phyloP scores from a whole-genome alignment of 35 echinoderm and acorn worm genomes.

The Ophiothrix spiculata region DNA sequence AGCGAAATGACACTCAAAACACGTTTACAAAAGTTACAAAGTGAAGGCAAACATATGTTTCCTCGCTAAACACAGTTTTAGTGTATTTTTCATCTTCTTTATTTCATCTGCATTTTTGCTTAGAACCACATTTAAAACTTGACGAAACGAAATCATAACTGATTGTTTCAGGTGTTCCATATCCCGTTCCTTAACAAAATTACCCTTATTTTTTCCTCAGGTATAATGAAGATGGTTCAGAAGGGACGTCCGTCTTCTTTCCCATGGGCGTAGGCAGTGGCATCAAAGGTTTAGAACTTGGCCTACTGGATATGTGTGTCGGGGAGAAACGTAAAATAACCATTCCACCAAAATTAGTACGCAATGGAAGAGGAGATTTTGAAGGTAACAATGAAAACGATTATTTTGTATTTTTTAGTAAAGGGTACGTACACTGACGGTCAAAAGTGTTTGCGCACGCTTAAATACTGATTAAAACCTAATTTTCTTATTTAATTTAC shows the following conservation, averaged over 20 bases:
- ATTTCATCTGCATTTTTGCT: not conserved
- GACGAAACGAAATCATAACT: not conserved
- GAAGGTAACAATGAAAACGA: not conserved
- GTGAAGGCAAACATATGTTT: no score
- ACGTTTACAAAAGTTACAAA: no score
- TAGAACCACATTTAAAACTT: not conserved
- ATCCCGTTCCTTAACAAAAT: not conserved
- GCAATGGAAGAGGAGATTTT: conserved; percentile 39
- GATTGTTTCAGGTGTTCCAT: not conserved
- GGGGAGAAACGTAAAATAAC: conserved; percentile 50
- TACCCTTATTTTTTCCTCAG: not conserved
- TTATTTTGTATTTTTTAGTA: not conserved
- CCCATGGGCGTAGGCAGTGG: conserved; percentile 44
- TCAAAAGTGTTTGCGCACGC: no score
- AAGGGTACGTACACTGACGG: no score
- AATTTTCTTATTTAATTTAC: not conserved
- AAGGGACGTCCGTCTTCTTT: conserved; percentile 27
- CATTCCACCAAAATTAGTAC: conserved; percentile 36
- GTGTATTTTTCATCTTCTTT: not conserved
- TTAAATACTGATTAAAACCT: no score
- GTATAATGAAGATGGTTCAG: conserved; percentile 20
- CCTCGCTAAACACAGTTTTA: not conserved
- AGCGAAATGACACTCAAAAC: no score
- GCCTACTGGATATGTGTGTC: conserved; percentile 54
- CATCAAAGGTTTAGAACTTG: conserved; percentile 65